Base-by-base conservation (phyloP, 1,140 invertebrate genomes). In the Sitophilus oryzae region DNA sequence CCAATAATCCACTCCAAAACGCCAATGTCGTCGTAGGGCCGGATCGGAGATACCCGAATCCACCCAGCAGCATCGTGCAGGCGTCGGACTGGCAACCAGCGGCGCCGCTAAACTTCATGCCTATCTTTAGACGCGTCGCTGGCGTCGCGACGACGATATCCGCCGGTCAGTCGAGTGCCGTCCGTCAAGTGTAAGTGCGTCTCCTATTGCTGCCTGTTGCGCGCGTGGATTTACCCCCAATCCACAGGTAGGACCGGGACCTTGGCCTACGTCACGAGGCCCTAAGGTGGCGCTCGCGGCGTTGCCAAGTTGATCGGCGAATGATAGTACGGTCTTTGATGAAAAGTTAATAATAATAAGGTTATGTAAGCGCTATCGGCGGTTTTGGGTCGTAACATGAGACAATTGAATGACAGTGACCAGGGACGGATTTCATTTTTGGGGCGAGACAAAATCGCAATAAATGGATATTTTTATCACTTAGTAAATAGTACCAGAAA, bases 191-290 rank as follows among this genome's bases (percentile, higher is more conserved):
- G 61, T 58, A 35, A 59, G 60, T 58, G 63, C 56, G 52, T 60
- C 60, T 62, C 41, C 59, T 49, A n/a, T n/a, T n/a, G 47, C 59
- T 57, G 42, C 59, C 37, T 22, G 38, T 38, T 53, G 49, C 65
- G 59, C 59, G 63, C 60, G n/a, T n/a, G 63, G 58, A 64, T 66
- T 62, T 62, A 61, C 48, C 62, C 62, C 53, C 59, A 45, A 66
- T 66, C 66, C 62, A 67, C 66, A 67, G 66, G 66, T 67, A 67
- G 64, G 66, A 51, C 19, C 20, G 19, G 16, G 22, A 46, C 48
- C 23, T 52, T 41, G 36, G 42, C 41, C 25, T 23, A 52, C 50
- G 22, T 15, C 22, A 35, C 43, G 42, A 9, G 21, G 38, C 51
- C 51, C 43, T 55, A 53, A 6, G 40, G 20, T 22, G 19, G 9